Evolutionary conservation across 2,888 invertebrate species (phyloP), one percentile per base, ranked within the genome.

Genomic region (Pollenia labialis): DNA sequence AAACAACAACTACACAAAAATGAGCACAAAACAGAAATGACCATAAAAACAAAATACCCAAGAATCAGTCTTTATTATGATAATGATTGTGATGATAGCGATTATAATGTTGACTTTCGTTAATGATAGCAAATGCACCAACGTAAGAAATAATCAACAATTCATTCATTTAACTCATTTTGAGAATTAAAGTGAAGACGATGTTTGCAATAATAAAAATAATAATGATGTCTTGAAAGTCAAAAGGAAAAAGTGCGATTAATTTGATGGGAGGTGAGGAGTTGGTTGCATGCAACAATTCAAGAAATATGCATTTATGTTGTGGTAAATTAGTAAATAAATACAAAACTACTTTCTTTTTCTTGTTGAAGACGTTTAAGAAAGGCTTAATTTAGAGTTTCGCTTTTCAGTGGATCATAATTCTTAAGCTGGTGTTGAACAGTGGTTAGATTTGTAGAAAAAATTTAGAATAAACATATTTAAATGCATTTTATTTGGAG

Each of bases 331-430:
- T 52, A 62, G 44, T 62, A n/a, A 58, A 80, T 71, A 69, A 42
- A 69, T 71, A n/a, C 50, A 62, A 60, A 71, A 60, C 80, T 54
- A 62, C 80, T 80, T 80, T 80, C 80, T 80, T 80, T 69, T 80
- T 62, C 52, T 62, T n/a, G 52, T 46, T 62, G 42, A 14, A 71
- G 46, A 12, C 32, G 7, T 56, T 60, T 23, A 23, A 18, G 11
- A 14, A n/a, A 8, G 56, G 12, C n/a, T 76, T 66, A 18, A 11
- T 11, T 48, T 48, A 7, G 12, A 44, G 44, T 64, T 50, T 60
- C 18, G 18, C n/a, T 50, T 40, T 16, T 4, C 42, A 16, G 18
- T 46, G 18, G 50, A 62, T 62, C 40, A 40, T 16, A 18, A n/a
- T 62, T 62, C 42, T 56, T n/a, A 2, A 9, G 23, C 56, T 56